Evolutionary conservation across 1,140 invertebrate species (phyloP), one percentile per base, ranked within the genome.

Genomic region (Anagrus nilaparvatae): DNA sequence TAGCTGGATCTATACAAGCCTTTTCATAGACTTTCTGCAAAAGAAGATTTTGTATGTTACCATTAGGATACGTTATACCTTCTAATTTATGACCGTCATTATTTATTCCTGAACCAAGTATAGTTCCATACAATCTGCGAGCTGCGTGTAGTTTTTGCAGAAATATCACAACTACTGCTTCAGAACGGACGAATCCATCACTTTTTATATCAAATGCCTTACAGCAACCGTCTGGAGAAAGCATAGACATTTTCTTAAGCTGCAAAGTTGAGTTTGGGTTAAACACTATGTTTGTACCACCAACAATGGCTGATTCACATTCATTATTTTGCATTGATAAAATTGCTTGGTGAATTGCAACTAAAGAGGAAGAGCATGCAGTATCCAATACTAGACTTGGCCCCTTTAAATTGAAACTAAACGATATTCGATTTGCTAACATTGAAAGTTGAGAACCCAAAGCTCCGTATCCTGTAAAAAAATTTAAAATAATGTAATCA

Each of bases 141-240:
- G 79, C 75, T 40, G 67, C 57, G 13, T 58, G 50, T 4, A 57
- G 48, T 23, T 70, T 71, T 58, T 82, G 78, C 5, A 83, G 51
- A 44, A 74, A 70, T 24, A 82, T 57, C 0, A 67, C 72, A 4
- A 70, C 63, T 24, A 78, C 58, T 13, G 72, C 71, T 59, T 82
- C 79, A 50, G 75, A 76, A 25, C 81, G 62, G 20, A 69, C 72
- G 52, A 81, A 83, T 10, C 80, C 81, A 54, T 72, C 69, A n/a
- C 72, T 74, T 75, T 3, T 24, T 3, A 7, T 9, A 43, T 52
- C 69, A 60, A 83, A 84, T 19, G 78, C 71, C 56, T 73, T 78
- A 49, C 78, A 84, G 28, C 58, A 67, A 14, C 82, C 81, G 54
- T 81, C 77, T 19, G 63, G 48, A 4, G 75, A 76, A 7, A 30